Evolutionary conservation across 2,888 invertebrate species (phyloP), one percentile per base, ranked within the genome.

Genomic region (Acronicta leporina): DNA sequence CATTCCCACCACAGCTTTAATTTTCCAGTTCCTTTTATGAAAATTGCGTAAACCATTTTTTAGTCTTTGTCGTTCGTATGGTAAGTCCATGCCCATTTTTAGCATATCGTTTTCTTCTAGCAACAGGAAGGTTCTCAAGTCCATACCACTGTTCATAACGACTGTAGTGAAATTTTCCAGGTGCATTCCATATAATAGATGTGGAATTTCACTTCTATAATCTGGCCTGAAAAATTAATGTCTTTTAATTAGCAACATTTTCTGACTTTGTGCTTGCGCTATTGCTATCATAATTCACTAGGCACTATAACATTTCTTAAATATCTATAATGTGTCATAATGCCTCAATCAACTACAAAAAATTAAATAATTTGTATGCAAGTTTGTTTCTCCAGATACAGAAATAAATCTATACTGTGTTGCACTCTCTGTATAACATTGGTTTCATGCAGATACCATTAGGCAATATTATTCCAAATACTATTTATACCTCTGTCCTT

Each of bases 161-260:
- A 90, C 52, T 2, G 88, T 79, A 0, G 88, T 87, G 33, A 96
- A 87, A 38, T 87, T 86, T 70, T 95, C 95, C 77, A 96, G 95
- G 63, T 94, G 94, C 95, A 96, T 95, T 3, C 96, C 96, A 73
- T 94, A 94, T 0, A 96, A 85, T 2, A 96, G 91, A 57, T 92
- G 87, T 7, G 87, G 90, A 63, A 96, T 92, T 85, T 96, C 96
- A 42, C 81, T 76, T 6, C 84, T 79, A 78, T 95, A 96, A 49
- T 82, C 83, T 25, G 94, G 94, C 52, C 95, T 95, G 84, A 20
- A 45, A 53, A 25, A 27, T n/a, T 20, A 27, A n/a, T n/a, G 9
- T 4, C 13, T 4, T 0, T 49, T 14, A 49, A 45, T 13, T 5
- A 15, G n/a, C 35, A 68, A 41, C 25, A 49, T 49, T n/a, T 15